These are phyloP conservation scores for Neodiprion fabricii DNA, from an alignment of 1,140 invertebrate species.

Conservation along the genomic window DNA sequence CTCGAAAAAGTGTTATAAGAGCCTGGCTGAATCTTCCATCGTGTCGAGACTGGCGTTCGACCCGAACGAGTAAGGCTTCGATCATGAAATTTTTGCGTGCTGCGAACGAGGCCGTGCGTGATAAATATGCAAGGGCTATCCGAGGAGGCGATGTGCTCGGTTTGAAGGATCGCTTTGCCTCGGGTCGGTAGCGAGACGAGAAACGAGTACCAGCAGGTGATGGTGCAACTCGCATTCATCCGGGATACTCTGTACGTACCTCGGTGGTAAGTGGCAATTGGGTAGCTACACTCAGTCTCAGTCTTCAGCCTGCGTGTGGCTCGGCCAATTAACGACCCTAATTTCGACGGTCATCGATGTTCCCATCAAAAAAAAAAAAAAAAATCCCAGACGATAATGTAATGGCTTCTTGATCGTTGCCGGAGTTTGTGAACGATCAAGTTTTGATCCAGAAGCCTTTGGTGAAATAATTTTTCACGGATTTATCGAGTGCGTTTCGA, in stretches of 20 bases:
- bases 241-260: neutral
- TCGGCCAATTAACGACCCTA: conserved; percentile 31
- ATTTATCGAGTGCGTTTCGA: no score
- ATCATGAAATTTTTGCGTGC: no score
- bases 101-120: neutral
- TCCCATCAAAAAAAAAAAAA: conserved; percentile 1
- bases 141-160: neutral
- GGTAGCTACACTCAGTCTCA: conserved; percentile 5
- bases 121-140: neutral
- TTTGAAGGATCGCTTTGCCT: neutral
- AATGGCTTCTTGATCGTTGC: neutral
- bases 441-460: no score
- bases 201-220: neutral
- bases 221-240: neutral
- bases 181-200: conserved; percentile 15
- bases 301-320: conserved; percentile 10
- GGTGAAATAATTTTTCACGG: no score
- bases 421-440: no score
- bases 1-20: no score
- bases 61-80: no score
- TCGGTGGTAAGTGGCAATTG: conserved; percentile 8
- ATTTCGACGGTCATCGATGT: conserved; percentile 19
- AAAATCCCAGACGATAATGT: neutral
- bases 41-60: no score
- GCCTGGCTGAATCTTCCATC: no score